Base-by-base conservation (phyloP, 2,888 invertebrate species). In the Panzeria rudis region DNA sequence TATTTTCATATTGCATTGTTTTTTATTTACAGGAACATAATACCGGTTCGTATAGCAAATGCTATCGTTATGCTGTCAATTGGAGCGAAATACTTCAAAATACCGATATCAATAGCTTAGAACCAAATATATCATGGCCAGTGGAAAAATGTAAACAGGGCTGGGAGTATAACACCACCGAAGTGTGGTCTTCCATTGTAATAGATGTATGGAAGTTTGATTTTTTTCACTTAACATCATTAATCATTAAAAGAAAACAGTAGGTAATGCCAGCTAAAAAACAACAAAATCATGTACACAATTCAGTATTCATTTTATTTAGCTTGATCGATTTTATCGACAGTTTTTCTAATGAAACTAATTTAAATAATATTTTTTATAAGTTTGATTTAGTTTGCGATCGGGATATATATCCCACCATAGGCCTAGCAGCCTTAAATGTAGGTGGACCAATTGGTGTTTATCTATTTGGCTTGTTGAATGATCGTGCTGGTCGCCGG, bases 311-410 rank as follows among this genome's bases (percentile, higher is more conserved):
- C 62, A 79, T 47, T 54, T 64, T 54, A 64, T 54, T 23, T 17
- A 44, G 62, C 44, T 64, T 41, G 9, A 3, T 2, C 8, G 25
- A 25, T 35, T n/a, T 9, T 13, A 2, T 15, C 4, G 15, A 8
- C 7, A 20, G 9, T 23, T 13, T 54, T 5, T 32, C n/a, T n/a
- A n/a, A 13, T 66, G 2, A 29, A 52, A 47, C 20, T 56, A 61
- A 61, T n/a, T 50, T 35, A 56, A 38, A 0, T 25, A 15, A 11
- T 25, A 25, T 59, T 71, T 68, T 23, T 15, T 52, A 69, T 94
- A 64, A 98, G 98, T 98, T 97, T 92, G 95, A 97, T 93, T 94
- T 98, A 89, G 98, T 98, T 61, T 98, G 98, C 91, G 96, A 97
- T 78, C 95, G 95, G 87, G 96, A 96, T 86, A 96, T 97, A 88